Conservation (phyloP, 2,797 vertebrate species). For the Gadopsis marmoratus region DNA sequence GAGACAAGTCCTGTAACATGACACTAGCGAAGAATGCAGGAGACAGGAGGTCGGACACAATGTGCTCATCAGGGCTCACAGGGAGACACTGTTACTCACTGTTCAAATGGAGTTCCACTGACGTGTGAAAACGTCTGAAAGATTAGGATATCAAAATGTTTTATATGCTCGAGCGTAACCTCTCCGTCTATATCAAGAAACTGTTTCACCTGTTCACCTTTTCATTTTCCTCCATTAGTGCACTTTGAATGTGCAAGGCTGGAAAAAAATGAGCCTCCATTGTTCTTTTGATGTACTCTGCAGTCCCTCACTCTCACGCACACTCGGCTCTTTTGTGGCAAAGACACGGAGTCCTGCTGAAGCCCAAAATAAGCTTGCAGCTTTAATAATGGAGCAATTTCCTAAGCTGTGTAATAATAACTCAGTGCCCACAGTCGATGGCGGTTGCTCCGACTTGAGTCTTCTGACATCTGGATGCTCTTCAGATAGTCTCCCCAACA, state of each 20-base stretch:
- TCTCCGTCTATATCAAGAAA: background rate
- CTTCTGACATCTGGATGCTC: conserved; percentile 77
- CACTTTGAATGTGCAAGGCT: conserved; percentile 18
- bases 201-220: conserved; percentile 36
- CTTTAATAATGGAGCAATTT: conserved; percentile 75
- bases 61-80: conserved; percentile 28
- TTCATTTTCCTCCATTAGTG: conserved; percentile 16
- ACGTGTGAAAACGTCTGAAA: conserved; percentile 11
- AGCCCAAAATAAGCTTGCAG: conserved; percentile 65
- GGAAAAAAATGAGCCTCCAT: conserved; percentile 34
- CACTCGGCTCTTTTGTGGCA: conserved; percentile 61
- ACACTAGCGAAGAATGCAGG: conserved; percentile 40
- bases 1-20: conserved; percentile 50
- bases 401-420: conserved; percentile 67
- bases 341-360: conserved; percentile 49
- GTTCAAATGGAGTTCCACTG: conserved; percentile 11
- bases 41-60: conserved; percentile 32
- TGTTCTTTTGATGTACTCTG: conserved; percentile 50
- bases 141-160: conserved; percentile 11
- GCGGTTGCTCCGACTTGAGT: conserved; percentile 32
- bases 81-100: conserved; percentile 24
- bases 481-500: conserved; percentile 54
- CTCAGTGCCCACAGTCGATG: conserved; percentile 51
- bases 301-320: conserved; percentile 48
- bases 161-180: background rate